phyloP scores from a whole-genome alignment of 2,113 vertebrate genomes.

The Gallinago jamesoni region DNA sequence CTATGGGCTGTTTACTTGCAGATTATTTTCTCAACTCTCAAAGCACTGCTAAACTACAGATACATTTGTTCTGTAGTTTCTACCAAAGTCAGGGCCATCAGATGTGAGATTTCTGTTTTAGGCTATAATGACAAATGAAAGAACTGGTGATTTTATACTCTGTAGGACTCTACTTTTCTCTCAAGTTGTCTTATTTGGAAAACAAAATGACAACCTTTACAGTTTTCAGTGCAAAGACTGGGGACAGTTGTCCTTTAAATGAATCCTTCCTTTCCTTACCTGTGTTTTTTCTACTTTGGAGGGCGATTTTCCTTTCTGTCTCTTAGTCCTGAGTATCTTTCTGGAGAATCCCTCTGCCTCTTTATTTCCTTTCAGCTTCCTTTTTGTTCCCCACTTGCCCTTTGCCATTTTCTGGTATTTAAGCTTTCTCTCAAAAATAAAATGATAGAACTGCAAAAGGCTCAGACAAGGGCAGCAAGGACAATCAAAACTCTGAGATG shows the following conservation, averaged over 20 bases:
- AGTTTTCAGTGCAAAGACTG: not conserved
- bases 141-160: not conserved
- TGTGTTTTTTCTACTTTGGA: not conserved
- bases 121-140: not conserved
- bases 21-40: not conserved
- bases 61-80: not conserved
- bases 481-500: not conserved
- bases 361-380: not conserved
- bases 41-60: not conserved
- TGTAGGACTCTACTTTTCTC: not conserved
- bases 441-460: not conserved
- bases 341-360: not conserved
- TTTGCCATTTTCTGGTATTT: not conserved
- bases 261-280: not conserved
- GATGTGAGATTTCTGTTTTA: not conserved
- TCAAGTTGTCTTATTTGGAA: not conserved
- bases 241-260: not conserved
- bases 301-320: not conserved
- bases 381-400: not conserved
- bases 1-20: constrained; percentile 2
- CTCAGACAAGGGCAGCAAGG: not conserved
- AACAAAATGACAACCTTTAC: not conserved
- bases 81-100: not conserved
- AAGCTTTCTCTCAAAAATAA: not conserved
- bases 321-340: not conserved